Base-by-base conservation (phyloP, 2,113 vertebrate species). In the Clinocottus analis region DNA sequence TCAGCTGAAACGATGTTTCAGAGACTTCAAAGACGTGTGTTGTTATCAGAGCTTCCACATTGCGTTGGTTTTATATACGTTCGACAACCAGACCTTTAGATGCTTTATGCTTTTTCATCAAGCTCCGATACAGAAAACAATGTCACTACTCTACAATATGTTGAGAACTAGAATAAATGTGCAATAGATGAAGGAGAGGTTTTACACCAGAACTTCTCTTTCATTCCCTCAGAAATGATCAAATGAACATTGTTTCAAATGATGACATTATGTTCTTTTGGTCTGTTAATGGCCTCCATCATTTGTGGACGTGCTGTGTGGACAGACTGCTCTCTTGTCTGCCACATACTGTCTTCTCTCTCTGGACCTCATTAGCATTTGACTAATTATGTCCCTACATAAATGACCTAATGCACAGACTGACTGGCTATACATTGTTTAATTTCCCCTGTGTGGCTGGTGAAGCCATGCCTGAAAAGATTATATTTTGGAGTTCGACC, bases 251-350 rank as follows among this genome's bases (percentile, higher is more conserved):
- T 2, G 12, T 81, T 75, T 70, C 0, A 9, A n/a, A 53, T 43
- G 64, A 51, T 21, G 11, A 19, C 13, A 6, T 62, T 79, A n/a
- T 33, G 43, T 14, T 71, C 7, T 35, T 43, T 13, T 64, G 55
- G 13, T 83, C 75, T 83, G 69, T 78, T 76, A 87, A 80, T 85
- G 39, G 67, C 72, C 83, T 78, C 37, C 25, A 66, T 76, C 55
- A 61, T 70, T 80, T 73, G 84, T 63, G 41, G 83, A 85, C 13
- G 68, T 79, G 80, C 58, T 73, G 35, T 65, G 65, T 74, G 21
- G 47, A 77, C 71, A 59, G 51, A 1, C 67, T 58, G 33, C 58
- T 67, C 29, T 29, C 19, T 84, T 87, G 16, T 63, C 71, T 72
- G 41, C 49, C 33, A 80, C 65, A 64, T 49, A 41, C 25, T 49